Conservation (phyloP, 2,797 vertebrate species). For the Fratercula arctica region DNA sequence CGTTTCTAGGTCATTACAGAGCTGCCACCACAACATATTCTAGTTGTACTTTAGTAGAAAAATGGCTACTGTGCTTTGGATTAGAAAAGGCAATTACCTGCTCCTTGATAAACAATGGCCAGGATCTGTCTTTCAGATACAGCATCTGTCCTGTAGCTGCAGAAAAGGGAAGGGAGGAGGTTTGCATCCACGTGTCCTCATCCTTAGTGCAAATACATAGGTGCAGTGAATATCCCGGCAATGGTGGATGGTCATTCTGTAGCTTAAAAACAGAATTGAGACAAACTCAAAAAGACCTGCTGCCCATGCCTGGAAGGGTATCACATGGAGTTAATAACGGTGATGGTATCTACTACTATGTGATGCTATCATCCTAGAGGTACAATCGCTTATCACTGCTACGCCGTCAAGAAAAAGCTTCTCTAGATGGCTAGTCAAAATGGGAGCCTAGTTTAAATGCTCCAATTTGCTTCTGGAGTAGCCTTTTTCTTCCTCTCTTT, state of each 20-base stretch:
- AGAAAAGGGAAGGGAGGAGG: background rate
- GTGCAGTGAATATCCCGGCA: background rate
- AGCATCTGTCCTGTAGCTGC: background rate
- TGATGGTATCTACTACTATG: background rate
- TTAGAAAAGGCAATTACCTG: background rate
- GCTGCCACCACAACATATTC: background rate
- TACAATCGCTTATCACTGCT: background rate
- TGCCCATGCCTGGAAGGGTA: background rate
- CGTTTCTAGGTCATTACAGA: constrained; percentile 25
- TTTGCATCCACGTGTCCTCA: background rate
- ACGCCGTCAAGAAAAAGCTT: background rate
- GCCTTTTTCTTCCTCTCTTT: background rate
- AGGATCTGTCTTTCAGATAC: background rate
- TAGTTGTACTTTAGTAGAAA: background rate
- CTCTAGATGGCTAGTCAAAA: background rate
- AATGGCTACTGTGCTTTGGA: background rate
- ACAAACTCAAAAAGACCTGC: background rate
- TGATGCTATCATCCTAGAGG: background rate
- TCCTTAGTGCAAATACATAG: rapidly evolving
- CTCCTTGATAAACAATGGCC: background rate
- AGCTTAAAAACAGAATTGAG: background rate
- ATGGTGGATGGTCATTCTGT: background rate
- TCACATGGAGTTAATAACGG: background rate
- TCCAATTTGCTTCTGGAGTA: background rate
- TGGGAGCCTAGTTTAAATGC: background rate